Evolutionary conservation across 2,797 vertebrate genomes (phyloP).

Genomic region (Mionectes olivaceus): DNA sequence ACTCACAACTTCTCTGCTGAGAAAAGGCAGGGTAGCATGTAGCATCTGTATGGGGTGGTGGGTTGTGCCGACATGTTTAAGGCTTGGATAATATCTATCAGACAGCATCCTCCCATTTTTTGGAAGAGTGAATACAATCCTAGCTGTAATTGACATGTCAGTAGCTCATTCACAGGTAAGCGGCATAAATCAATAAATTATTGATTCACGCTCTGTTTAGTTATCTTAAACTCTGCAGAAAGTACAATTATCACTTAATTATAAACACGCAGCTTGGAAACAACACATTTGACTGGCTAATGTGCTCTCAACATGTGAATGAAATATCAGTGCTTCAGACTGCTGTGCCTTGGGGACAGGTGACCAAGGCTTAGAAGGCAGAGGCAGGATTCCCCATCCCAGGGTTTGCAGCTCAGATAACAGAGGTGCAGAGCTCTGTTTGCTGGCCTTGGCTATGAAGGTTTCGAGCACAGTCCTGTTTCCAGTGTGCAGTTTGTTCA

Average conservation of each 20-base stretch:
- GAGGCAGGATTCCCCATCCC: neutral
- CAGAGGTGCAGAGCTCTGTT: neutral
- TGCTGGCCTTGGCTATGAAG: neutral
- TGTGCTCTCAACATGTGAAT: neutral
- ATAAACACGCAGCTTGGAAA: constrained; percentile 70
- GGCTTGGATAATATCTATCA: neutral
- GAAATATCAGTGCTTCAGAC: neutral
- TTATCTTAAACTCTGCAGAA: constrained; percentile 71
- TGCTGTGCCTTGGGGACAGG: neutral
- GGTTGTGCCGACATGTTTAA: neutral
- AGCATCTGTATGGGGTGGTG: neutral
- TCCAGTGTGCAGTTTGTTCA: neutral
- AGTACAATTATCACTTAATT: constrained; percentile 78
- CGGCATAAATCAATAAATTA: constrained; percentile 72
- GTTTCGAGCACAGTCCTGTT: neutral
- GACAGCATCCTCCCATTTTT: constrained; percentile 26
- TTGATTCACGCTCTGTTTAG: constrained; percentile 75
- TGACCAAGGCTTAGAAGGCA: neutral
- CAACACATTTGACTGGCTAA: constrained; percentile 52
- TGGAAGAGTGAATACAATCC: constrained; percentile 46
- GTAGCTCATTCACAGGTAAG: constrained; percentile 59
- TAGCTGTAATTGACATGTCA: constrained; percentile 71
- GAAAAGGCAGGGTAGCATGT: neutral
- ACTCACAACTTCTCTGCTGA: neutral
- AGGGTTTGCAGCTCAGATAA: neutral